phyloP scores from a whole-genome alignment of 2,113 vertebrate species.

The Scatophagus argus region DNA sequence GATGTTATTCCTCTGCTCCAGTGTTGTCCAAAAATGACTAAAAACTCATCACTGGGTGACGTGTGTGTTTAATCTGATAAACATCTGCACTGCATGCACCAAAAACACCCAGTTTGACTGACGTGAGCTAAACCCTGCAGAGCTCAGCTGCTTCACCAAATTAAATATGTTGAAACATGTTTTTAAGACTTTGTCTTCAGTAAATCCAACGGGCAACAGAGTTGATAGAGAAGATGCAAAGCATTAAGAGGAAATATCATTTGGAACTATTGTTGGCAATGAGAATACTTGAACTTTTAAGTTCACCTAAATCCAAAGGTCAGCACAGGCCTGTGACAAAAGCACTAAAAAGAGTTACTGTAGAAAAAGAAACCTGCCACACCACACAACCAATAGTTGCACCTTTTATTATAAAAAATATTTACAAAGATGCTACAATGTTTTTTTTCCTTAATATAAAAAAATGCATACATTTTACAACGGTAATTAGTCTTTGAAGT shows the following conservation, averaged over 20 bases:
- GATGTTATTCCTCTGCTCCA: neutral
- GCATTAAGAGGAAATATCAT: too few relatives aligned
- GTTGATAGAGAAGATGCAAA: too few relatives aligned
- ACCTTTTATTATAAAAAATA: slow-evolving; percentile 88
- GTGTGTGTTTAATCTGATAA: neutral
- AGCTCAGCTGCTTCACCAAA: too few relatives aligned
- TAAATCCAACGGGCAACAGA: too few relatives aligned
- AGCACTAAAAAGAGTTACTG: too few relatives aligned
- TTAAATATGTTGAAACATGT: too few relatives aligned
- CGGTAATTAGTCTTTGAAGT: slow-evolving; percentile 84
- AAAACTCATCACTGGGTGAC: neutral
- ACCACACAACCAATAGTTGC: slow-evolving; percentile 73
- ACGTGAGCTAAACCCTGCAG: too few relatives aligned
- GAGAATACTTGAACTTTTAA: too few relatives aligned
- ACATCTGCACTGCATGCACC: neutral
- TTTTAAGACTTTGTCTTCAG: too few relatives aligned
- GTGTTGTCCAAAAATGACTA: neutral
- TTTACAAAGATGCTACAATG: slow-evolving; percentile 87
- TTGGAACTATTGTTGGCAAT: too few relatives aligned
- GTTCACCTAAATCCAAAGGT: too few relatives aligned
- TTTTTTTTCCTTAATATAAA: slow-evolving; percentile 84
- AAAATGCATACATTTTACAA: slow-evolving; percentile 87
- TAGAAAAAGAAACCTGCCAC: too few relatives aligned
- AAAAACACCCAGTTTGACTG: neutral
- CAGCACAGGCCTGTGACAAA: neutral